Evolutionary conservation across 2,113 vertebrate species (phyloP).

Genomic region (Percina caprodes): DNA sequence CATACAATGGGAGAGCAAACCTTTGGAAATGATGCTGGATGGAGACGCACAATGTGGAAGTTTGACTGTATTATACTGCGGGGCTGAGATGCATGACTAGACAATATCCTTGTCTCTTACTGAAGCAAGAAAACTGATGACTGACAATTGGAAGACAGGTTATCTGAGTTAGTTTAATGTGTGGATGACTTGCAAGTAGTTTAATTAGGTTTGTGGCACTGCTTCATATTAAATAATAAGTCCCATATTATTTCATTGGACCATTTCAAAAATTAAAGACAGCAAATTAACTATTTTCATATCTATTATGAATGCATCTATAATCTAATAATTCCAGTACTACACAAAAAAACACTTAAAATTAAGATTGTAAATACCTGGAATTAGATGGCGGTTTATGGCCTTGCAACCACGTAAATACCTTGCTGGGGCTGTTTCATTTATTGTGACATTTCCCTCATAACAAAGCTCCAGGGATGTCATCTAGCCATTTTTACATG

Average conservation of each 20-base stretch:
- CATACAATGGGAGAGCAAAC: slow-evolving; percentile 3
- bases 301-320: neutral
- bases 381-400: neutral
- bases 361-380: neutral
- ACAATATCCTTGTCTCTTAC: neutral
- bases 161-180: neutral
- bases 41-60: neutral
- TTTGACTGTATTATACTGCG: slow-evolving; percentile 9
- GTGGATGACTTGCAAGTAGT: slow-evolving; percentile 2
- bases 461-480: neutral
- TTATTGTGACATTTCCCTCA: neutral
- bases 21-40: neutral
- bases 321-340: neutral
- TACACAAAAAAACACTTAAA: slow-evolving; percentile 19
- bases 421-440: neutral
- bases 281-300: neutral
- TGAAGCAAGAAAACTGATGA: neutral
- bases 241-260: neutral
- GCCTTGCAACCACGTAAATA: neutral
- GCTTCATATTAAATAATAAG: neutral
- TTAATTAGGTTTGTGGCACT: neutral
- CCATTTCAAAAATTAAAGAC: slow-evolving; percentile 1
- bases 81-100: slow-evolving; percentile 11
- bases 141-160: slow-evolving; percentile 35
- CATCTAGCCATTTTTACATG: neutral